Conservation (phyloP, 2,113 vertebrate species). For the Etheostoma spectabile region DNA sequence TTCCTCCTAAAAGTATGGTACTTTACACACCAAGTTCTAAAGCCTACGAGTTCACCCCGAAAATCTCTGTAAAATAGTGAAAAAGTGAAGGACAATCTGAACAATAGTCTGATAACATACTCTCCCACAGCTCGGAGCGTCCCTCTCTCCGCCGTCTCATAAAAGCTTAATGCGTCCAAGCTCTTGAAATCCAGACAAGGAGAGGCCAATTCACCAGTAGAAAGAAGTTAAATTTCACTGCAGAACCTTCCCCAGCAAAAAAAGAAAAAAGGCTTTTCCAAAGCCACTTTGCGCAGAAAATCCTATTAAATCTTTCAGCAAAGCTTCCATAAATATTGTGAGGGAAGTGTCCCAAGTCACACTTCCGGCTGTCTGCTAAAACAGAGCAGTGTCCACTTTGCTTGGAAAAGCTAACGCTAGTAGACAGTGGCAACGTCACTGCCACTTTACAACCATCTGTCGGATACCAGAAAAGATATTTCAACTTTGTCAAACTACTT, state of each 20-base stretch:
- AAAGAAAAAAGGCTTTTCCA: slow-evolving; percentile 34
- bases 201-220: slow-evolving; percentile 62
- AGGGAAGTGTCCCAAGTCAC: slow-evolving; percentile 54
- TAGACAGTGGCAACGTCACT: neutral
- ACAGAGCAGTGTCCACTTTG: slow-evolving; percentile 41
- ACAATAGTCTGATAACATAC: slow-evolving; percentile 63
- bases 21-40: slow-evolving; percentile 38
- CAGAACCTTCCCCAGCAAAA: slow-evolving; percentile 28
- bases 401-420: slow-evolving; percentile 35
- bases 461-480: neutral
- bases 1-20: slow-evolving; percentile 30
- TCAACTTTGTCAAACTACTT: slow-evolving; percentile 8
- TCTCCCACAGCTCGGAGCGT: slow-evolving; percentile 51
- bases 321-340: slow-evolving; percentile 68
- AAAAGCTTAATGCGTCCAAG: slow-evolving; percentile 73
- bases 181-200: slow-evolving; percentile 73
- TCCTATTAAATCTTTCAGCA: slow-evolving; percentile 73
- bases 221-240: slow-evolving; percentile 67
- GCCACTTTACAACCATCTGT: slow-evolving; percentile 12
- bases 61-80: slow-evolving; percentile 58
- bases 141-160: slow-evolving; percentile 68
- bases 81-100: slow-evolving; percentile 48
- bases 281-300: slow-evolving; percentile 59
- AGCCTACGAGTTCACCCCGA: slow-evolving; percentile 40
- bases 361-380: slow-evolving; percentile 31